Conservation (phyloP, 2,888 invertebrate species). For the Cosmopolites sordidus region DNA sequence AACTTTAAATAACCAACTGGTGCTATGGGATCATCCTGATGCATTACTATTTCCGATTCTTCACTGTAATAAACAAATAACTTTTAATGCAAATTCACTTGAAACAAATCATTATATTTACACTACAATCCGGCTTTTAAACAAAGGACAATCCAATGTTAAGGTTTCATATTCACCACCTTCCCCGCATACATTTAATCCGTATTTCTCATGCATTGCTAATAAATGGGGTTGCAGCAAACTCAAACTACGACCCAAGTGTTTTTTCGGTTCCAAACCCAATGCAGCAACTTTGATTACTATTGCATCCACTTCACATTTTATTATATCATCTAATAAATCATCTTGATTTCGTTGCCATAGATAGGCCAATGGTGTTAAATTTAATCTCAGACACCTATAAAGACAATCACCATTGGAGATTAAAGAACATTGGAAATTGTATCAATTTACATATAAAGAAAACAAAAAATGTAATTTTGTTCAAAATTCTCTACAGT, state of each 20-base stretch:
- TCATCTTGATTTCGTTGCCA: constrained; percentile 96
- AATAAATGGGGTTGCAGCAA: constrained; percentile 85
- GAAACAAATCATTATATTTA: constrained; percentile 54
- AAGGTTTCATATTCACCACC: constrained; percentile 99
- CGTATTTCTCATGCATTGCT: constrained; percentile 89
- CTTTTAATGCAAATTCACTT: too few species aligned
- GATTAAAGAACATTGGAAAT: background rate
- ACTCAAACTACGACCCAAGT: constrained; percentile 80
- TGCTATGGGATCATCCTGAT: constrained; percentile 88
- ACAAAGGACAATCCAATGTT: constrained; percentile 94
- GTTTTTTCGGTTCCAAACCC: constrained; percentile 79
- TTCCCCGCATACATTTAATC: constrained; percentile 94
- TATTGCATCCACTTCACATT: constrained; percentile 85
- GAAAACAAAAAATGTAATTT: too few species aligned
- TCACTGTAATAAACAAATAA: constrained; percentile 56
- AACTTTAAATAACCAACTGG: constrained; percentile 93
- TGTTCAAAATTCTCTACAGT: too few species aligned
- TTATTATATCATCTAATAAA: constrained; percentile 94
- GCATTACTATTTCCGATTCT: constrained; percentile 80
- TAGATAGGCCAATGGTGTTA: constrained; percentile 86
- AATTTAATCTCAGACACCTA: constrained; percentile 85
- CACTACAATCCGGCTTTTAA: constrained; percentile 85
- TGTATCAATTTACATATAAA: background rate
- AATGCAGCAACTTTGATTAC: constrained; percentile 96
- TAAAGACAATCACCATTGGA: too few species aligned